These are phyloP conservation scores for Hyphantria cunea DNA, from an alignment of 1,140 invertebrate species.

Conservation along the genomic window DNA sequence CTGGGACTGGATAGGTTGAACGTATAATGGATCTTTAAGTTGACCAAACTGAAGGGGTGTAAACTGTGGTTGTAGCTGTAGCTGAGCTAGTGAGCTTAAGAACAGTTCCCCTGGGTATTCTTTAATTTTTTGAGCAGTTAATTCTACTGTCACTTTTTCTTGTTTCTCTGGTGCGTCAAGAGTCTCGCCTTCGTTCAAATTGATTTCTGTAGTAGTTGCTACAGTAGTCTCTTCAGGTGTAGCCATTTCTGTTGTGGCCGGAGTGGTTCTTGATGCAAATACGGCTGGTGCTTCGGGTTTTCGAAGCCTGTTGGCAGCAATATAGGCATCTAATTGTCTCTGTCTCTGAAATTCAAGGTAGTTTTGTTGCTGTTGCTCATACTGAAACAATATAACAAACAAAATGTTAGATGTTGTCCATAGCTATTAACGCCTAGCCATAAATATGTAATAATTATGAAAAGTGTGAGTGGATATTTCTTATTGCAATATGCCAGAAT, in stretches of 20 bases:
- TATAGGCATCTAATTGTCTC: slow-evolving; percentile 51
- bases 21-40: slow-evolving; percentile 51
- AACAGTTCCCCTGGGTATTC: slow-evolving; percentile 69
- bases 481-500: no score
- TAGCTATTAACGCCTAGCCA: neutral
- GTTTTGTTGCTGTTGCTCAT: slow-evolving; percentile 61
- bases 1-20: slow-evolving; percentile 46
- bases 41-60: slow-evolving; percentile 58
- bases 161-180: slow-evolving; percentile 35
- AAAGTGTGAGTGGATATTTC: no score
- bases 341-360: slow-evolving; percentile 62
- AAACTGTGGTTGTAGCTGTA: slow-evolving; percentile 62
- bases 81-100: slow-evolving; percentile 58
- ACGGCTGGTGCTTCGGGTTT: slow-evolving; percentile 53
- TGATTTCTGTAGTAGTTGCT: slow-evolving; percentile 54
- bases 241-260: slow-evolving; percentile 40
- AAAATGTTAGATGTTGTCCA: neutral
- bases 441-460: neutral
- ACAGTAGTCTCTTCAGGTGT: slow-evolving; percentile 49
- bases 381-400: slow-evolving; percentile 43
- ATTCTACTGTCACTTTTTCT: slow-evolving; percentile 60
- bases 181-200: slow-evolving; percentile 60
- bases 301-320: slow-evolving; percentile 47
- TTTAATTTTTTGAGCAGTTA: slow-evolving; percentile 68
- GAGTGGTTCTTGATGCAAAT: slow-evolving; percentile 50